Evolutionary conservation across 2,797 vertebrate genomes (phyloP), one percentile per base, ranked within the genome.

Genomic region (Myiotriccus ornatus): DNA sequence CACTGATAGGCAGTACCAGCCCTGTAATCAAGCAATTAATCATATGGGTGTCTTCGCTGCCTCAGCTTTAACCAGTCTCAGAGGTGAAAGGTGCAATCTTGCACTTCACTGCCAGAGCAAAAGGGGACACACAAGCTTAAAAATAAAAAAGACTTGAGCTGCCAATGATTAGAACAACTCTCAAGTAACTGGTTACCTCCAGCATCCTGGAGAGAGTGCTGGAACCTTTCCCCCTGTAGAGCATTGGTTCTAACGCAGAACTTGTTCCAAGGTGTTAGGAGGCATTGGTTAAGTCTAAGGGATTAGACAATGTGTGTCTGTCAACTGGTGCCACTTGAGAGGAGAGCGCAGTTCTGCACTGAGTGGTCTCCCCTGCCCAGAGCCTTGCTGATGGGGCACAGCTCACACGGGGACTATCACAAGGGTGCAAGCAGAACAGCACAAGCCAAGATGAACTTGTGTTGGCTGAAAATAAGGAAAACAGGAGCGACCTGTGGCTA

Each of bases 51-150:
- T 62, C 62, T 78, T 34, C 35, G 4, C 30, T 85, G 55, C 59
- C 73, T 86, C 2, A 0, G 47, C 76, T 76, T 56, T 78, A 76
- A 55, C 69, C 63, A 34, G 20, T 13, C 73, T 50, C 64, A 35
- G 55, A 79, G 89, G 92, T 78, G 89, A 93, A 88, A 96, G 63
- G 83, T 91, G 34, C 44, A 68, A 34, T 34, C 76, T 86, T 88
- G 69, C 73, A 60, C 73, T 79, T 86, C 59, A 35, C 5, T 6
- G 56, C 3, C 0, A 0, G 44, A 83, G 64, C 52, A 71, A 46
- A 84, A 82, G 32, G 27, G 67, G 37, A 89, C 22, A 79, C 44
- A 41, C 28, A 37, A 81, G 43, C 22, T 16, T 30, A 63, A 67
- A 62, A 35, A 30, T 30, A 76, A 68, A 57, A 76, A 28, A 53